A percentile compares a stretch with the other conserved stretches of the same genome.
Conservation (phyloP, 64 coral and sea anemone genomes). For the Montipora efflorescens region DNA sequence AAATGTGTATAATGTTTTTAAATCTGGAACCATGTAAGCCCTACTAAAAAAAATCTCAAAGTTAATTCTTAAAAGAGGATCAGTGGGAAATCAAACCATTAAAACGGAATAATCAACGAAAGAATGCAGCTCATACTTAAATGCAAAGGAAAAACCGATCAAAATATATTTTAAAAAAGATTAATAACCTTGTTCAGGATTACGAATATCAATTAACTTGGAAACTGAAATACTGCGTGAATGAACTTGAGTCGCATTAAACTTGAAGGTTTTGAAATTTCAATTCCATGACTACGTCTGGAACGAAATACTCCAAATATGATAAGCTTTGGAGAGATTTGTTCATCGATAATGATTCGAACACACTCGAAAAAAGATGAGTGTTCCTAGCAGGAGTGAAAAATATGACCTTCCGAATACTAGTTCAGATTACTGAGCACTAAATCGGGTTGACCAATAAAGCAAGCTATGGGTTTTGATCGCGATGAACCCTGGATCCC, state of each 20-base stretch:
- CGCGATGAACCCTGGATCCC: too few relatives aligned
- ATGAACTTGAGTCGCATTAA: not conserved
- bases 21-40: not conserved
- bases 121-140: not conserved
- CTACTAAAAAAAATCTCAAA: not conserved
- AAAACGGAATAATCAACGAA: not conserved
- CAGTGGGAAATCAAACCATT: not conserved
- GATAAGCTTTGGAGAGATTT: too few relatives aligned
- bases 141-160: not conserved
- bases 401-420: too few relatives aligned
- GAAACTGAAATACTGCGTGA: not conserved
- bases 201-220: not conserved
- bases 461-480: too few relatives aligned
- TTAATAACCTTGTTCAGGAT: not conserved
- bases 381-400: too few relatives aligned
- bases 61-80: not conserved
- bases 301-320: too few relatives aligned
- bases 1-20: not conserved
- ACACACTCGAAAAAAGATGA: too few relatives aligned
- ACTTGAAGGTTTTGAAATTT: not conserved
- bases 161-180: not conserved
- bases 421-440: too few relatives aligned
- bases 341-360: too few relatives aligned
- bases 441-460: too few relatives aligned
- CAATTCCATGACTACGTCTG: too few relatives aligned